These are phyloP conservation scores for Aythya baeri DNA, from an alignment of 2,113 vertebrate species.

Conservation along the genomic window DNA sequence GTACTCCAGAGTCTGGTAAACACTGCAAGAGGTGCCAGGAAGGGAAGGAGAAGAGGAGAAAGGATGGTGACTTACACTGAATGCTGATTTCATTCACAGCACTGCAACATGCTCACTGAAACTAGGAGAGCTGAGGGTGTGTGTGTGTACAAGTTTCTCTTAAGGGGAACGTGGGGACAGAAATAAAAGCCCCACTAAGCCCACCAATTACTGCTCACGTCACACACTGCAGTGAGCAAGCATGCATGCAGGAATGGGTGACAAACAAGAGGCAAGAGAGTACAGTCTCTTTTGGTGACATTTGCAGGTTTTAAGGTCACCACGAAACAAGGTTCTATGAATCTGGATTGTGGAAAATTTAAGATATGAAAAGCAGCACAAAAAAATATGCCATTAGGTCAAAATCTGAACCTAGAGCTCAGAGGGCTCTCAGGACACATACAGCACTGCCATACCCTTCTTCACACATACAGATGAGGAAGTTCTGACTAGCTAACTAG, in stretches of 20 bases:
- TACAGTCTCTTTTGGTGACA: neutral
- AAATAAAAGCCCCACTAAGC: neutral
- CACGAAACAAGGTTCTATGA: neutral
- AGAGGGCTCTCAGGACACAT: neutral
- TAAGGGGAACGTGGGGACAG: neutral
- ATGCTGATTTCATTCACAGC: neutral
- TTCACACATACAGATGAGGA: neutral
- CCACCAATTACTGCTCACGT: accelerated
- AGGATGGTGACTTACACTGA: neutral
- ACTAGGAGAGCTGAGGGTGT: neutral
- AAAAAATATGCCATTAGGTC: neutral
- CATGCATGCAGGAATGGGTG: neutral
- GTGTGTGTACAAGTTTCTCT: neutral
- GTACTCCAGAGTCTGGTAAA: neutral
- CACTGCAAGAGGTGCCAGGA: neutral
- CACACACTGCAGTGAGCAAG: neutral
- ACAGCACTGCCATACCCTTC: neutral
- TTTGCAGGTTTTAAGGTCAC: neutral
- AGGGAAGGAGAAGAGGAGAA: neutral
- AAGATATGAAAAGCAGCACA: neutral
- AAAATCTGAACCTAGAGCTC: neutral
- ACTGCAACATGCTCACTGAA: neutral
- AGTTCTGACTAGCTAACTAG: neutral
- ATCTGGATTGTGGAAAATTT: neutral
- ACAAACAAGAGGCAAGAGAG: neutral